Evolutionary conservation across 2,888 invertebrate genomes (phyloP), one percentile per base, ranked within the genome.

Genomic region (Chrysodeixis includens): DNA sequence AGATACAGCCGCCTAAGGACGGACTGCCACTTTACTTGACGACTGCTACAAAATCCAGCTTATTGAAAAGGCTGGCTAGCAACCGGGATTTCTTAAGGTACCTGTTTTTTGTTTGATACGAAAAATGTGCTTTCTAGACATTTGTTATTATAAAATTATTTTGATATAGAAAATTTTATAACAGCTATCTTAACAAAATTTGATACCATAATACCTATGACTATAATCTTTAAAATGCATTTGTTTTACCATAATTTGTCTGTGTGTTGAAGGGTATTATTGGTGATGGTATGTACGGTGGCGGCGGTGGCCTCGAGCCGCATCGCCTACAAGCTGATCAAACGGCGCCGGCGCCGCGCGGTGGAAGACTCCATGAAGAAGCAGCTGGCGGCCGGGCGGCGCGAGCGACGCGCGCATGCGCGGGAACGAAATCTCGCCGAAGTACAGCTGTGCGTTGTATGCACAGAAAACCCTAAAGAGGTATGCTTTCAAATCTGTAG

Each of bases 391-490:
- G 95, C 95, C 26, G 96, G 96, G 0, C 95, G 98, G 1, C 95
- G 96, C 66, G 96, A 96, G 83, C 94, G 98, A 44, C 92, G 98
- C 49, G 96, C 97, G 62, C 94, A 94, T 73, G 96, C 96, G 0
- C 91, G 97, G 10, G 96, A 96, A 78, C 95, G 93, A 60, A 95
- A 97, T 87, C 92, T 97, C 20, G 88, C 94, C 71, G 96, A 96
- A 30, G 96, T 96, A 88, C 97, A 97, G 83, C 90, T 97, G 10
- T 99, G 98, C 86, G 97, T 98, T 22, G 97, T 98, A n/a, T 99
- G 99, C 90, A 95, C 97, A 44, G 96, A 96, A 65, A 98, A 98
- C 93, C 98, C 98, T 0, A 97, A 98, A 83, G 98, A 98, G 94
- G 97, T 97, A 83, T 2, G 40, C 8, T 26, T 5, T 16, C 44